These are phyloP conservation scores for Ciconia stormi DNA, from an alignment of 2,113 vertebrate species.

Conservation along the genomic window DNA sequence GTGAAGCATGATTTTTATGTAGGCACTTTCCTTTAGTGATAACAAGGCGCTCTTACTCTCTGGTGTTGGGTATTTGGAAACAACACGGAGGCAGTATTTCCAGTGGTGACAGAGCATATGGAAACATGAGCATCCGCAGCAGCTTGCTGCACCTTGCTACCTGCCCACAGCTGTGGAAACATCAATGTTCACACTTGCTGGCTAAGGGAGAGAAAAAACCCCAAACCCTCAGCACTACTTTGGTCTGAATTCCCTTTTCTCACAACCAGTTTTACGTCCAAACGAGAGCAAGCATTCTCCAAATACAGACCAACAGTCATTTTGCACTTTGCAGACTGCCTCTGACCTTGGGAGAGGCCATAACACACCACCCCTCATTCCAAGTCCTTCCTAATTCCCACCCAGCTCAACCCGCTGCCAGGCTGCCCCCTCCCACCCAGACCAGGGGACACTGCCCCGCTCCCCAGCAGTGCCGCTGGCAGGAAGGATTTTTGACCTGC, in stretches of 20 bases:
- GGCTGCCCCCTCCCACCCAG: background rate
- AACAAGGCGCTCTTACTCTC: background rate
- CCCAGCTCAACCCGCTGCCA: background rate
- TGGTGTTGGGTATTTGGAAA: background rate
- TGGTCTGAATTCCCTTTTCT: background rate
- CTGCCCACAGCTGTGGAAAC: background rate
- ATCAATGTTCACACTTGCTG: background rate
- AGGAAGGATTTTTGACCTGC: background rate
- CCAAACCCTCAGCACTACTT: background rate
- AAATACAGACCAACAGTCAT: background rate
- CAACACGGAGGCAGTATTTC: background rate
- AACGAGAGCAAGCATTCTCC: background rate
- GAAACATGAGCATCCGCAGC: background rate
- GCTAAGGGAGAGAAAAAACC: background rate
- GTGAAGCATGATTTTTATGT: background rate
- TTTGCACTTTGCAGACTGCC: background rate
- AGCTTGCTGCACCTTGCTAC: background rate
- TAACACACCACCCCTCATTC: background rate
- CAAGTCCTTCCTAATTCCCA: background rate
- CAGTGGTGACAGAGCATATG: background rate
- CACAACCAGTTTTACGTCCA: background rate
- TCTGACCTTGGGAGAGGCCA: background rate
- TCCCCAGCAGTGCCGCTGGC: background rate
- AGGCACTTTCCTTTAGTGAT: background rate
- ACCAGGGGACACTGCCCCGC: background rate